phyloP scores from a whole-genome alignment of 2,797 vertebrate genomes.

The Sebastes umbrosus region DNA sequence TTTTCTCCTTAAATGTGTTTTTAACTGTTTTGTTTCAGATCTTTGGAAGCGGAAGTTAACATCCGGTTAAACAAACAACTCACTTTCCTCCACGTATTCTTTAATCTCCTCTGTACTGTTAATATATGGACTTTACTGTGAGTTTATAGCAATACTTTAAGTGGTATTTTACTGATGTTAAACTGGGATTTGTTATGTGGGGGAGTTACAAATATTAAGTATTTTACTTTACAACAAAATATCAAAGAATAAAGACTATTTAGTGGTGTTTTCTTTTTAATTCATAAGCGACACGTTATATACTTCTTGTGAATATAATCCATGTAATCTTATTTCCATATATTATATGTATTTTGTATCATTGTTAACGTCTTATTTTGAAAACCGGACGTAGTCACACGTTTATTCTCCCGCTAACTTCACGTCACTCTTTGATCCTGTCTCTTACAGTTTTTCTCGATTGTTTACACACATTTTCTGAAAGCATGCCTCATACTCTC shows the following conservation, averaged over 20 bases:
- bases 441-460: too few relatives aligned
- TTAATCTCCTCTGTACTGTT: neutral
- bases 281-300: neutral
- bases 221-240: neutral
- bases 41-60: slow-evolving; percentile 25
- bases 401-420: neutral
- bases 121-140: too few relatives aligned
- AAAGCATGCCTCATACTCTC: too few relatives aligned
- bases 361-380: neutral
- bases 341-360: neutral
- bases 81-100: neutral
- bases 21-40: neutral
- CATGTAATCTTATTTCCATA: neutral
- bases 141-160: neutral
- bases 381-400: neutral
- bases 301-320: neutral
- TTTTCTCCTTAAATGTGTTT: neutral
- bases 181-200: neutral
- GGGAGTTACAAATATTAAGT: too few relatives aligned
- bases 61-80: neutral
- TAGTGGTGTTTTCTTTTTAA: neutral
- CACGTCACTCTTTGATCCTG: too few relatives aligned
- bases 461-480: too few relatives aligned
- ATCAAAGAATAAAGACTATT: neutral
- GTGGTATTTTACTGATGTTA: neutral